These are phyloP conservation scores for Diabrotica balteata DNA, from an alignment of 2,888 invertebrate species.

Conservation along the genomic window DNA sequence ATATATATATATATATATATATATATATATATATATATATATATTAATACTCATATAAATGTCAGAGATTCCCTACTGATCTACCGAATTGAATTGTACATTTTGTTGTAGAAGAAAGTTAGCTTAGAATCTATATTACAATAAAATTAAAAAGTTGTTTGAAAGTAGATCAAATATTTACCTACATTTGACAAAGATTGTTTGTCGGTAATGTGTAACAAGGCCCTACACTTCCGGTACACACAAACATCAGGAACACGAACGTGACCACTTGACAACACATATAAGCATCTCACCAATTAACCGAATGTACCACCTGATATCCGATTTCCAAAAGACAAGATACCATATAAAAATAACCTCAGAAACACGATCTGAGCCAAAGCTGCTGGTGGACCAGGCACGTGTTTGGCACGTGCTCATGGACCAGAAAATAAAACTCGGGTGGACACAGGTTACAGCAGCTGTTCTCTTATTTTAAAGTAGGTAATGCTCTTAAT, in stretches of 20 bases:
- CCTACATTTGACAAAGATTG: too few species aligned
- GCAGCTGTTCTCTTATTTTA: conserved; percentile 54
- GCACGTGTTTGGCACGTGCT: conserved; percentile 52
- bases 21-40: too few species aligned
- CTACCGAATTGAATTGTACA: too few species aligned
- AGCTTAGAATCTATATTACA: too few species aligned
- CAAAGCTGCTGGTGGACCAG: conserved; percentile 31
- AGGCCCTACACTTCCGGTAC: too few species aligned
- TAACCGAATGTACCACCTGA: conserved; percentile 35
- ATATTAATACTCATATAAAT: too few species aligned
- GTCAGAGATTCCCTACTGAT: too few species aligned
- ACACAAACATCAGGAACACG: conserved; percentile 5
- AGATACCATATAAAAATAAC: conserved; percentile 35
- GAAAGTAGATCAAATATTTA: too few species aligned
- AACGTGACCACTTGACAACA: conserved; percentile 11
- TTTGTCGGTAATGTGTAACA: too few species aligned
- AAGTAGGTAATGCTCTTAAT: conserved; percentile 57
- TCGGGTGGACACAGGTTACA: conserved; percentile 54
- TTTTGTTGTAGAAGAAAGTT: too few species aligned
- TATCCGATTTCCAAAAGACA: conserved; percentile 36
- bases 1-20: too few species aligned
- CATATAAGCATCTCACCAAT: conserved; percentile 3
- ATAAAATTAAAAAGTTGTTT: too few species aligned
- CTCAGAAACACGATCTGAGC: conserved; percentile 38
- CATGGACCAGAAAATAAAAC: conserved; percentile 39